Conservation (phyloP, 2,797 vertebrate genomes). For the Spinus olivaceus region DNA sequence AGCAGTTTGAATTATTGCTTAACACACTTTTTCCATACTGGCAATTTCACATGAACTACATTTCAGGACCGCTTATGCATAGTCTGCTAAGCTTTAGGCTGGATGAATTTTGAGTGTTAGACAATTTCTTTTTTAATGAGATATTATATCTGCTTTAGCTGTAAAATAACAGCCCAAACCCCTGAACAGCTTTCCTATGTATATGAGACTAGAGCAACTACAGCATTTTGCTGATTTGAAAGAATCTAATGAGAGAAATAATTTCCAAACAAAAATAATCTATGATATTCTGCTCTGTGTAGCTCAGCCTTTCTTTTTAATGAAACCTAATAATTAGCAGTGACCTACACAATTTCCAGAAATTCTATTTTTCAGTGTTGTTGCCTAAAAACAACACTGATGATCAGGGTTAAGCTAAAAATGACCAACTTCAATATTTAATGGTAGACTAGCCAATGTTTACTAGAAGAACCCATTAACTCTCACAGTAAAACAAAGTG, state of each 20-base stretch:
- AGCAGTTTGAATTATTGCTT: slow-evolving; percentile 21
- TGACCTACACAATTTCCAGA: background rate
- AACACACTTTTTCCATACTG: background rate
- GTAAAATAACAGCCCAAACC: background rate
- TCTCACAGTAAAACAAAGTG: background rate
- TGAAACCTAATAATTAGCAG: background rate
- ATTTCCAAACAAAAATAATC: background rate
- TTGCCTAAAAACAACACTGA: background rate
- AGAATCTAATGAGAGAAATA: background rate
- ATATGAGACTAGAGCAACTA: background rate
- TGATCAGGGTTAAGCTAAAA: background rate
- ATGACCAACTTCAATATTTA: background rate
- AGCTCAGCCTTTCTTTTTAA: background rate
- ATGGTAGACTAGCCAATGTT: background rate
- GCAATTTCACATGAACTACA: background rate
- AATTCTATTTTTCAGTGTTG: background rate
- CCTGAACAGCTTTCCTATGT: background rate
- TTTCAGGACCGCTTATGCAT: background rate
- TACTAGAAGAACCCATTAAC: background rate
- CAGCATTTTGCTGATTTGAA: background rate
- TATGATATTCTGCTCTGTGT: background rate
- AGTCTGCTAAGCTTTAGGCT: background rate
- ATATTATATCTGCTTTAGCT: background rate
- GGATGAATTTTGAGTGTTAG: background rate
- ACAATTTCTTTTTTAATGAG: background rate